Conservation (phyloP, 2,888 invertebrate genomes). For the Meiosimyza platycephala region DNA sequence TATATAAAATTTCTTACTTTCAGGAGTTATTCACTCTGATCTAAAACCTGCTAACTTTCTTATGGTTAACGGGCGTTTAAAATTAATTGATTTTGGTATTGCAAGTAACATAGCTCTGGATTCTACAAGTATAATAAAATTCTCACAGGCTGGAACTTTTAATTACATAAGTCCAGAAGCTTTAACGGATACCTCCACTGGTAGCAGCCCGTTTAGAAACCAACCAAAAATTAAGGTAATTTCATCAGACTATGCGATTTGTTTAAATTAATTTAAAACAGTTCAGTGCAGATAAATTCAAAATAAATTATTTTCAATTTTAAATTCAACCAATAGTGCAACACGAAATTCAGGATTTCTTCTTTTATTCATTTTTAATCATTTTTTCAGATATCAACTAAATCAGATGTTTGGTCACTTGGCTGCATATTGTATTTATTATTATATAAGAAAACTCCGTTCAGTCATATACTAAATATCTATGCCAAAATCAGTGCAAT, state of each 20-base stretch:
- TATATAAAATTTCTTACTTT: constrained; percentile 29
- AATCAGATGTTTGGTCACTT: constrained; percentile 97
- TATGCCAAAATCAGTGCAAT: constrained; percentile 84
- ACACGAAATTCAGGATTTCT: neutral
- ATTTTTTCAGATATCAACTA: constrained; percentile 79
- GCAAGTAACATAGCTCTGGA: constrained; percentile 88
- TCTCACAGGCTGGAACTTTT: constrained; percentile 86
- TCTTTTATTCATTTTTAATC: constrained; percentile 17
- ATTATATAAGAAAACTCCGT: constrained; percentile 91
- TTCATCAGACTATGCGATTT: neutral
- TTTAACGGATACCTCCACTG: constrained; percentile 74
- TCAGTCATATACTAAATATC: constrained; percentile 81
- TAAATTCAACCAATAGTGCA: neutral
- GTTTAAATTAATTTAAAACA: neutral
- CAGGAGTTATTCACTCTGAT: constrained; percentile 96
- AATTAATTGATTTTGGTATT: constrained; percentile 98
- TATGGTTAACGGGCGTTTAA: constrained; percentile 84
- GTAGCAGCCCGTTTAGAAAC: constrained; percentile 64
- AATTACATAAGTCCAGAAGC: constrained; percentile 98
- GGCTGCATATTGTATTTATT: constrained; percentile 96
- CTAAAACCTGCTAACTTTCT: constrained; percentile 97
- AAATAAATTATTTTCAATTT: neutral
- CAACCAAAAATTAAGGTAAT: constrained; percentile 69
- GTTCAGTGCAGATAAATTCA: constrained; percentile 2
- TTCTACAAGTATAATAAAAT: constrained; percentile 88